These are phyloP conservation scores for Cerastis rubricosa DNA, from an alignment of 2,888 invertebrate genomes.

Conservation along the genomic window DNA sequence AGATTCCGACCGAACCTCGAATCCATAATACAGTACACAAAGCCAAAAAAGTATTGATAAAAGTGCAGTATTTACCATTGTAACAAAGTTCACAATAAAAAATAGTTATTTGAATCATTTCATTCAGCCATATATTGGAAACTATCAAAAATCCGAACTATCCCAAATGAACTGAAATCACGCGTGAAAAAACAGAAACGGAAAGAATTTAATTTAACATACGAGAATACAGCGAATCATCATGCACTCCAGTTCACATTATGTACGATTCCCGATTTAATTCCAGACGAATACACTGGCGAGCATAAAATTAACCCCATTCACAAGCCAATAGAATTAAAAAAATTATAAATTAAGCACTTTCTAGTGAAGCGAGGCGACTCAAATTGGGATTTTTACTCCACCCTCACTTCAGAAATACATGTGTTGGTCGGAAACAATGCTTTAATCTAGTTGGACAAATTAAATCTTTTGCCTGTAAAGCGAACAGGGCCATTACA, in stretches of 20 bases:
- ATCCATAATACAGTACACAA: background rate
- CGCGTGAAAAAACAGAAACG: conserved; percentile 32
- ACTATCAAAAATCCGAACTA: conserved; percentile 28
- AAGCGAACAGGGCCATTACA: conserved; percentile 41
- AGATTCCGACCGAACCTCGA: too few relatives aligned
- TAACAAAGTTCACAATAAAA: conserved; percentile 10
- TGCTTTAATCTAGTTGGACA: conserved; percentile 77
- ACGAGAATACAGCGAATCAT: conserved; percentile 38
- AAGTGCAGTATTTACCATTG: background rate
- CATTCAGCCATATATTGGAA: conserved; percentile 14
- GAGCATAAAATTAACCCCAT: conserved; percentile 77
- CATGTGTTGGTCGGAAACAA: conserved; percentile 78
- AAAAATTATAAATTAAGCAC: conserved; percentile 68
- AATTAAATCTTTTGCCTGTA: conserved; percentile 75
- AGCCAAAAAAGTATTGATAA: background rate
- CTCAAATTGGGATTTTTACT: conserved; percentile 79
- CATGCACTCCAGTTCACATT: conserved; percentile 58
- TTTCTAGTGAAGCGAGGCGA: conserved; percentile 63
- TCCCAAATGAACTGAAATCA: conserved; percentile 49
- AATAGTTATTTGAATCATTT: conserved; percentile 12
- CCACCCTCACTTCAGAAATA: conserved; percentile 65
- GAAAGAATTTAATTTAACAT: conserved; percentile 58
- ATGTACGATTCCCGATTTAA: conserved; percentile 54
- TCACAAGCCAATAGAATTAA: conserved; percentile 76
- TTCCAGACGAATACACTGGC: conserved; percentile 66